phyloP scores from a whole-genome alignment of 2,888 invertebrate species.

The Machimus rusticus region DNA sequence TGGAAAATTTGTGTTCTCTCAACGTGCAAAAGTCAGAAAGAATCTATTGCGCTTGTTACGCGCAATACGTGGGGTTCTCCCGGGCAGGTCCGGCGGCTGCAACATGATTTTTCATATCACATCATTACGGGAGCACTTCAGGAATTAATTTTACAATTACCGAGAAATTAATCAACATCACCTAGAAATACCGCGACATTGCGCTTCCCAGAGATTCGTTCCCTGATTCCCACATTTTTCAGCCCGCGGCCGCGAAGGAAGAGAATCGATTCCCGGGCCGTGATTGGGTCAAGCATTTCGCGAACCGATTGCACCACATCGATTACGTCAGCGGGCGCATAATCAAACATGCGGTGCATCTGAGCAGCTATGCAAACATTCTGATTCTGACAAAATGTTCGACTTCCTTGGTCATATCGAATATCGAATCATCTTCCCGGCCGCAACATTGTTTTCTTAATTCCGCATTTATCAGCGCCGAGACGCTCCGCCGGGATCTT shows the following conservation, averaged over 20 bases:
- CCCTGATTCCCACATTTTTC: slow-evolving; percentile 34
- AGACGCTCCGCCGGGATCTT: slow-evolving; percentile 12
- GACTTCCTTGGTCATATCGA: slow-evolving; percentile 7
- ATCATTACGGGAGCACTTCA: slow-evolving; percentile 37
- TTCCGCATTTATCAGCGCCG: slow-evolving; percentile 17
- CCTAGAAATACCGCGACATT: slow-evolving; percentile 1
- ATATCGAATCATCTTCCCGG: slow-evolving; percentile 31
- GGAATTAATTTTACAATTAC: slow-evolving; percentile 40
- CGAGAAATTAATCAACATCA: slow-evolving; percentile 36
- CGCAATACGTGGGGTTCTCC: slow-evolving; percentile 20
- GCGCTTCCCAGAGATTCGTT: slow-evolving; percentile 6
- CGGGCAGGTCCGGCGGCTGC: not conserved
- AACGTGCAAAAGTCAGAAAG: slow-evolving; percentile 22
- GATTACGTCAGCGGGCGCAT: not conserved
- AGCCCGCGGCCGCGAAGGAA: not conserved
- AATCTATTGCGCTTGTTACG: slow-evolving; percentile 21
- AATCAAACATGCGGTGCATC: slow-evolving; percentile 4
- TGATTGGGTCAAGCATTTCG: slow-evolving; percentile 19
- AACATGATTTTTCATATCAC: slow-evolving; percentile 41
- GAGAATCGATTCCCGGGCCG: not conserved
- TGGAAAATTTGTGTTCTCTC: slow-evolving; percentile 46
- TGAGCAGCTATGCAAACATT: slow-evolving; percentile 11
- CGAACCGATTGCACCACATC: slow-evolving; percentile 14
- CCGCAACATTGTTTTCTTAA: slow-evolving; percentile 36
- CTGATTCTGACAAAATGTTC: slow-evolving; percentile 2